These are phyloP conservation scores for Rafetus swinhoei DNA, from an alignment of 2,113 vertebrate genomes.

Conservation along the genomic window DNA sequence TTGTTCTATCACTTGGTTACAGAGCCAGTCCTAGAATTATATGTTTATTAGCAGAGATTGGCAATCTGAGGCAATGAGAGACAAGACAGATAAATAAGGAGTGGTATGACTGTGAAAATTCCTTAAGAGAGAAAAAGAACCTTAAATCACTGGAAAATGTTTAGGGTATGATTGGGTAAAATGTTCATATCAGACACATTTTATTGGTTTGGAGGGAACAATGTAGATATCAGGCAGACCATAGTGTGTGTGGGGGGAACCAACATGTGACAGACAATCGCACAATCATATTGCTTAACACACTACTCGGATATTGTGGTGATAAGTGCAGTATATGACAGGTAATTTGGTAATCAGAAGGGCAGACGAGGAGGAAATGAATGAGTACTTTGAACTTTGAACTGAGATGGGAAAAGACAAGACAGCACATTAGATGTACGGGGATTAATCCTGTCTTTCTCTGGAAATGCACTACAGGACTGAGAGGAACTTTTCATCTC, in stretches of 20 bases:
- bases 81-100: background rate
- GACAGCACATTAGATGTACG: background rate
- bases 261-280: background rate
- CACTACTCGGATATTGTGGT: background rate
- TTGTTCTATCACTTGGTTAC: too few relatives aligned
- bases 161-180: background rate
- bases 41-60: background rate
- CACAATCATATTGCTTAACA: background rate
- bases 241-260: background rate
- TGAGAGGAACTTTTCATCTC: background rate
- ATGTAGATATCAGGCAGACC: background rate
- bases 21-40: too few relatives aligned
- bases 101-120: background rate
- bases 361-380: background rate
- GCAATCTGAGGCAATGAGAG: background rate
- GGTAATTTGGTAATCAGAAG: background rate
- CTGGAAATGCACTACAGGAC: background rate
- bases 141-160: background rate
- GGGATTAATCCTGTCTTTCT: accelerated
- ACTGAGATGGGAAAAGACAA: background rate
- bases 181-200: background rate
- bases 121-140: background rate
- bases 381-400: background rate
- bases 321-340: background rate
- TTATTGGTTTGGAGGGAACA: background rate